These are phyloP conservation scores for Balaenoptera acutorostrata DNA, from an alignment of 2,113 vertebrate species.

Conservation along the genomic window DNA sequence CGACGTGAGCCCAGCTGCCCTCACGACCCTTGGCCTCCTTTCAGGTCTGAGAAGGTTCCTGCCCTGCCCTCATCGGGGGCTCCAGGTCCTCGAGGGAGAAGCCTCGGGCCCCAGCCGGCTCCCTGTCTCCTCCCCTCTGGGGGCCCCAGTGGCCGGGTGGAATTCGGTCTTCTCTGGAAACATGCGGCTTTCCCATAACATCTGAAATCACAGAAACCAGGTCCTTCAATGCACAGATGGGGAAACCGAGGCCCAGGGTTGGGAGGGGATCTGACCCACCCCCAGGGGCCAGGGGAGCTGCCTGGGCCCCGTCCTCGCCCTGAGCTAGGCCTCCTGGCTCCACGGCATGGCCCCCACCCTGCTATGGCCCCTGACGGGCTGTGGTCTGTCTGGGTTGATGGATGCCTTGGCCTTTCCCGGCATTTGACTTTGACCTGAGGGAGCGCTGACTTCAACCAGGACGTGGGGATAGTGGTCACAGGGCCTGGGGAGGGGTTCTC, in stretches of 20 bases:
- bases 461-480: not conserved
- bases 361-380: rapidly evolving
- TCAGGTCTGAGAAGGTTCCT: not conserved
- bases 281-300: not conserved
- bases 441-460: not conserved
- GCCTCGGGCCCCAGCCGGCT: not conserved
- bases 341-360: rapidly evolving
- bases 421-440: not conserved
- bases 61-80: rapidly evolving
- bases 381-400: not conserved
- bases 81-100: rapidly evolving
- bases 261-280: not conserved
- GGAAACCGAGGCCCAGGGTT: not conserved
- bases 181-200: not conserved
- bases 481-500: not conserved
- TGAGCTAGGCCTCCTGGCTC: not conserved
- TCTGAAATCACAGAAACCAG: not conserved
- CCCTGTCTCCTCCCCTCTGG: not conserved
- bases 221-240: not conserved
- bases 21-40: not conserved
- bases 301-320: rapidly evolving
- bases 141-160: not conserved
- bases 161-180: not conserved
- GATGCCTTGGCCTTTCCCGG: not conserved
- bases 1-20: not conserved